Evolutionary conservation across 2,888 invertebrate genomes (phyloP).

Genomic region (Rhodophaea formosa): DNA sequence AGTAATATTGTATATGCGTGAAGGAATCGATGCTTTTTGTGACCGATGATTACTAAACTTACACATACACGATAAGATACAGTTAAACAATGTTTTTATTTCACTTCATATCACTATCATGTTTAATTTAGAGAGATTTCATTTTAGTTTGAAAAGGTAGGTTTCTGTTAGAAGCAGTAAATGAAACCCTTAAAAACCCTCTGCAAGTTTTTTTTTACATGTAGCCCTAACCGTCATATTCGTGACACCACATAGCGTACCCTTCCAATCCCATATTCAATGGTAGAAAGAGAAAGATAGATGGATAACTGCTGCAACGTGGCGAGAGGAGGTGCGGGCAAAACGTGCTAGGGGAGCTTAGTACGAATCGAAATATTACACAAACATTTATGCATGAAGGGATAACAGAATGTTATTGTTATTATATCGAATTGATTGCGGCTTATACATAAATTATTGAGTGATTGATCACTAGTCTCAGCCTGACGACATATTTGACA

Average conservation of each 20-base stretch:
- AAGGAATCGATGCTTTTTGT: background rate
- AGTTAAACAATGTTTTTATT: background rate
- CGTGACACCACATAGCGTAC: slow-evolving; percentile 31
- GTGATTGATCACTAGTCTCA: slow-evolving; percentile 52
- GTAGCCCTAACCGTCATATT: slow-evolving; percentile 18
- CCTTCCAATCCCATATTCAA: slow-evolving; percentile 45
- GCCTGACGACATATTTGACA: slow-evolving; percentile 50
- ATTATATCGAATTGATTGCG: slow-evolving; percentile 59
- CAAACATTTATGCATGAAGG: slow-evolving; percentile 77
- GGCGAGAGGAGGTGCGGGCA: slow-evolving; percentile 39
- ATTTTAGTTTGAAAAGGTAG: background rate
- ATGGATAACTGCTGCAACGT: slow-evolving; percentile 49
- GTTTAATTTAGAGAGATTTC: background rate
- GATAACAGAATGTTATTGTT: slow-evolving; percentile 69
- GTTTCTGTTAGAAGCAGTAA: too few relatives aligned
- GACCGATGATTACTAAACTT: background rate
- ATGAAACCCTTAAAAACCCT: too few relatives aligned
- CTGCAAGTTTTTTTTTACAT: slow-evolving; percentile 1
- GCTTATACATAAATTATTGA: slow-evolving; percentile 52
- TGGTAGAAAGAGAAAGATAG: slow-evolving; percentile 56
- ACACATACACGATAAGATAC: background rate
- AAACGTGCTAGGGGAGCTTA: slow-evolving; percentile 37
- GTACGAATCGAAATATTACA: slow-evolving; percentile 68
- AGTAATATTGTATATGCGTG: background rate
- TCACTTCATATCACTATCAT: background rate